Evolutionary conservation across 1,140 invertebrate genomes (phyloP).

Genomic region (Drosophila rufa): DNA sequence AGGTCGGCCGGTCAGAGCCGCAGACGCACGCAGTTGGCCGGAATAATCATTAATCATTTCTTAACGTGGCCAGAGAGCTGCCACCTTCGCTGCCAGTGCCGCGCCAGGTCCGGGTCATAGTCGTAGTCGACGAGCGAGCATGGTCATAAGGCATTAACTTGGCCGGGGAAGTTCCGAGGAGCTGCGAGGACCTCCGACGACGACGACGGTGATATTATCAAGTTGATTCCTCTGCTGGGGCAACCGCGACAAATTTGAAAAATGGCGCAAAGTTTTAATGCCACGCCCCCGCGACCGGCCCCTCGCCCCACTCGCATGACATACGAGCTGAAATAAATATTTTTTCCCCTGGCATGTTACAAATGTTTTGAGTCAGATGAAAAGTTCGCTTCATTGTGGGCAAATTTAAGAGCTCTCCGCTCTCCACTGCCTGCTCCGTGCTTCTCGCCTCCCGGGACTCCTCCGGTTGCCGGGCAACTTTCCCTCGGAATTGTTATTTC

Average conservation of each 20-base stretch:
- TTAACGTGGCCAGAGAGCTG: constrained; percentile 71
- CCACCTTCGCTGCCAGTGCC: constrained; percentile 1
- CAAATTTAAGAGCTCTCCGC: constrained; percentile 56
- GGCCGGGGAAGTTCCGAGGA: constrained; percentile 52
- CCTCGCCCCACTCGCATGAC: constrained; percentile 46
- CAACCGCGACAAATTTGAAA: constrained; percentile 82
- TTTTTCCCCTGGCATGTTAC: constrained; percentile 74
- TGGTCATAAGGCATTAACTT: constrained; percentile 72
- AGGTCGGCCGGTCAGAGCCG: constrained; percentile 36
- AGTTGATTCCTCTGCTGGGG: constrained; percentile 60
- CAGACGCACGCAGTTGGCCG: constrained; percentile 59
- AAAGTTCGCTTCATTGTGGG: constrained; percentile 64
- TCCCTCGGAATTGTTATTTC: constrained; percentile 61
- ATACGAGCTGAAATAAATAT: constrained; percentile 80
- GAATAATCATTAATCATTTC: constrained; percentile 82
- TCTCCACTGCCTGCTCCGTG: neutral
- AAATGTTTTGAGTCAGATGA: constrained; percentile 76
- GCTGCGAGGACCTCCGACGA: constrained; percentile 14
- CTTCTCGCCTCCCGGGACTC: neutral
- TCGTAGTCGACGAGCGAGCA: neutral
- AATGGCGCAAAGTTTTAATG: constrained; percentile 79
- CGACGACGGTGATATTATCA: constrained; percentile 65
- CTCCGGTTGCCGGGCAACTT: constrained; percentile 31
- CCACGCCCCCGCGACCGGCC: constrained; percentile 17
- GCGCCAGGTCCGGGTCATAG: constrained; percentile 28